Conservation (phyloP, 2,888 invertebrate genomes). For the Cyaniris semiargus region DNA sequence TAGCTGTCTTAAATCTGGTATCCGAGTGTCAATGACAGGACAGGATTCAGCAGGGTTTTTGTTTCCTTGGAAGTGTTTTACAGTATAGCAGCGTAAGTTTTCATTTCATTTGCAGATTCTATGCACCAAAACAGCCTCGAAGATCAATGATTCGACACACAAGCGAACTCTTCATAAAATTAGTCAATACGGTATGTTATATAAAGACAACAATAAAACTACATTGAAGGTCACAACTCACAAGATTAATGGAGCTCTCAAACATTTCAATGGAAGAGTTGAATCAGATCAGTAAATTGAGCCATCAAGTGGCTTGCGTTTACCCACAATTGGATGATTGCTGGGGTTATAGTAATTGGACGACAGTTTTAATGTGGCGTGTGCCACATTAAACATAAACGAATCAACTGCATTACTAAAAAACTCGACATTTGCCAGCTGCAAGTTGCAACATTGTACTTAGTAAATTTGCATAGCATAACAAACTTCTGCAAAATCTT, state of each 20-base stretch:
- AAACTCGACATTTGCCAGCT: background rate
- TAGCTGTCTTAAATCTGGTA: too few species aligned
- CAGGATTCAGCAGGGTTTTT: too few species aligned
- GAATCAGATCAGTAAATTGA: conserved; percentile 40
- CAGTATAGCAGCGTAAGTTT: too few species aligned
- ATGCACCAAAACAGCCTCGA: too few species aligned
- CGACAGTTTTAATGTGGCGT: conserved; percentile 35
- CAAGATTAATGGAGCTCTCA: background rate
- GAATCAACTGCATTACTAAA: conserved; percentile 1
- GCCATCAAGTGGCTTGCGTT: conserved; percentile 34
- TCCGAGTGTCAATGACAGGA: too few species aligned
- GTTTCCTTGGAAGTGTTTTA: too few species aligned
- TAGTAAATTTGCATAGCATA: too few species aligned
- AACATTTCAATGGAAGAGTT: conserved; percentile 29
- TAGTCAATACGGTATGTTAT: background rate
- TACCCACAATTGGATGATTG: conserved; percentile 45
- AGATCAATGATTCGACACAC: too few species aligned
- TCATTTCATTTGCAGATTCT: too few species aligned
- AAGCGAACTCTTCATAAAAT: background rate
- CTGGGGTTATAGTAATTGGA: conserved; percentile 46
- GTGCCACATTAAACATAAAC: conserved; percentile 39
- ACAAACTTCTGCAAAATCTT: too few species aligned
- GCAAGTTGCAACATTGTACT: background rate
- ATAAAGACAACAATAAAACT: background rate
- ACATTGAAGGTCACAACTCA: background rate